Base-by-base conservation (phyloP, 2,113 vertebrate species). In the Elachura formosa region DNA sequence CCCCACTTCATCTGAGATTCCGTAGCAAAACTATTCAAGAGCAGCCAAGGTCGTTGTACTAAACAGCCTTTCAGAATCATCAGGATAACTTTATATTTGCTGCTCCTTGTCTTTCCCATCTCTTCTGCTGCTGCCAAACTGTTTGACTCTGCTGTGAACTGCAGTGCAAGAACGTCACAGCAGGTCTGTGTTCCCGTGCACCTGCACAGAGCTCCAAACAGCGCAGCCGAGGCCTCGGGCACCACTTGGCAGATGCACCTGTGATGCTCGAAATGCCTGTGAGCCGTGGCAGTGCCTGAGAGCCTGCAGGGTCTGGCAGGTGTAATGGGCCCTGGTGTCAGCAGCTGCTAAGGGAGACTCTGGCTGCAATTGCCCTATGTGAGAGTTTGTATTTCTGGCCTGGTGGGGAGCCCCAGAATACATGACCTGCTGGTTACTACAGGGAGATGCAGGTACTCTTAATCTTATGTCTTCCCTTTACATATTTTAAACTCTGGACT, bases 231-330 rank as follows among this genome's bases (percentile, higher is more conserved):
- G 17, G 75, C 77, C 62, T 76, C 22, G 4, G 84, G 92, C 38
- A 11, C 66, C 7, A 55, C 87, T 61, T 38, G 23, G 41, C 61
- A 33, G 73, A 14, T 8, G 9, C 3, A 2, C 41, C 49, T 10
- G 8, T 36, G 33, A 2, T 14, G 10, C 6, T 29, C 0, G 0
- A 61, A 68, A 31, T 18, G 38, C 25, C 3, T 3, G 0, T 12
- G 69, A 20, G 40, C 56, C 0, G 2, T 41, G 73, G 34, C 52
- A 36, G 62, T 21, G 59, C 87, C 56, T 54, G 71, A 14, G 89
- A 68, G 69, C 76, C 79, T 54, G 4, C 71, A 23, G 59, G 9
- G 34, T 5, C 38, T 40, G 61, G 41, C 45, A 2, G 31, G 18
- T 23, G 64, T 9, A 64, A 29, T 62, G 55, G 68, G 48, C 48